These are phyloP conservation scores for Plebejus argus DNA, from an alignment of 2,888 invertebrate species.

Conservation along the genomic window DNA sequence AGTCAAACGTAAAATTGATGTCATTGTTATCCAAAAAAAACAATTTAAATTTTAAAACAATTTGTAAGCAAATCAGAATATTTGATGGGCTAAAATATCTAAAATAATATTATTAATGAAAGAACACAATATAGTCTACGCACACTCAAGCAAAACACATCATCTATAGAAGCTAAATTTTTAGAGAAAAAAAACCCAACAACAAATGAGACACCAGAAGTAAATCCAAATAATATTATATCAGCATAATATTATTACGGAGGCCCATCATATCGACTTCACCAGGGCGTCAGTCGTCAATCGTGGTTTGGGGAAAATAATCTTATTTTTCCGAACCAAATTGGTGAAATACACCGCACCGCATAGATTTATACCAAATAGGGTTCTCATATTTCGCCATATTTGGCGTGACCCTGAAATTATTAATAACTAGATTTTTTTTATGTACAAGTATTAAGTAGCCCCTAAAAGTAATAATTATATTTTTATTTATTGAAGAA, in stretches of 20 bases:
- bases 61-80: not conserved
- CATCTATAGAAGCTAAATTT: not conserved
- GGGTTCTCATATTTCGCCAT: not conserved
- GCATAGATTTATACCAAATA: conserved; percentile 8
- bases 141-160: not conserved
- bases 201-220: not conserved
- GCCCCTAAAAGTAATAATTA: too few relatives aligned
- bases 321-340: conserved; percentile 13
- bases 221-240: not conserved
- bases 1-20: not conserved
- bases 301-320: conserved; percentile 17
- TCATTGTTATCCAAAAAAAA: not conserved
- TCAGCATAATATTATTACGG: conserved; percentile 15
- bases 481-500: too few relatives aligned
- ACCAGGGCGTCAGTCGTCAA: conserved; percentile 21
- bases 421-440: too few relatives aligned
- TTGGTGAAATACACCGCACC: conserved; percentile 5
- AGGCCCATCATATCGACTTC: conserved; percentile 12
- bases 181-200: not conserved
- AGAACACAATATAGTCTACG: too few relatives aligned
- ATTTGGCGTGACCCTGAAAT: not conserved
- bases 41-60: not conserved
- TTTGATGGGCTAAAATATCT: not conserved
- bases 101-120: too few relatives aligned
- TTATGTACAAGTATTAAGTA: too few relatives aligned